These are phyloP conservation scores for Delphinapterus leucas DNA, from an alignment of 2,113 vertebrate species.

Conservation along the genomic window DNA sequence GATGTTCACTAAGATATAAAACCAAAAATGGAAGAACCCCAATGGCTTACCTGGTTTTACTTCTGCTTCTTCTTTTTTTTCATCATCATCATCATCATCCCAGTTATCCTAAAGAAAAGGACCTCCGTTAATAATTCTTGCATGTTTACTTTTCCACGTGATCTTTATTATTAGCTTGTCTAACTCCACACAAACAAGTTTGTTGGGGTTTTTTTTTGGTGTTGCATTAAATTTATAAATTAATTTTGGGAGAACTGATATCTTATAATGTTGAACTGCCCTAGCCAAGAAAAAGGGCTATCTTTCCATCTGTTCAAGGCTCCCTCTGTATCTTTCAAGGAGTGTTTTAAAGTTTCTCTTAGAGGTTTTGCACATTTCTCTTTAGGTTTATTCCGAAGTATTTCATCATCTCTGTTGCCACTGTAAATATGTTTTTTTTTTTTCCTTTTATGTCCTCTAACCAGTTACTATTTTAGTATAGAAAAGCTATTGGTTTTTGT, in stretches of 20 bases:
- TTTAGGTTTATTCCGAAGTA: constrained; percentile 6
- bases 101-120: constrained; percentile 92
- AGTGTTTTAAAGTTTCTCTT: constrained; percentile 19
- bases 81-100: constrained; percentile 91
- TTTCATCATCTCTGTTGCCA: background rate
- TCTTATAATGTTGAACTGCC: background rate
- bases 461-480: background rate
- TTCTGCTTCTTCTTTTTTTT: constrained; percentile 83
- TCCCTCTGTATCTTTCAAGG: background rate
- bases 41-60: constrained; percentile 83
- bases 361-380: background rate
- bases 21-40: background rate
- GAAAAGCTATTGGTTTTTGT: background rate
- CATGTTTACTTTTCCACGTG: background rate
- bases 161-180: background rate
- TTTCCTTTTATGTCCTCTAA: background rate
- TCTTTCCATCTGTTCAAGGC: background rate
- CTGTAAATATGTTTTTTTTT: background rate
- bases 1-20: constrained; percentile 1
- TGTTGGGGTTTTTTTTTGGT: background rate
- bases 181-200: background rate
- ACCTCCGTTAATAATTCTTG: constrained; percentile 25
- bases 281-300: background rate
- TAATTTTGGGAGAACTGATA: background rate
- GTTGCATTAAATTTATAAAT: constrained; percentile 6